A percentile compares a stretch with the other conserved stretches of the same genome.
phyloP scores from a whole-genome alignment of 2,888 invertebrate genomes.

The Agrotis puta region DNA sequence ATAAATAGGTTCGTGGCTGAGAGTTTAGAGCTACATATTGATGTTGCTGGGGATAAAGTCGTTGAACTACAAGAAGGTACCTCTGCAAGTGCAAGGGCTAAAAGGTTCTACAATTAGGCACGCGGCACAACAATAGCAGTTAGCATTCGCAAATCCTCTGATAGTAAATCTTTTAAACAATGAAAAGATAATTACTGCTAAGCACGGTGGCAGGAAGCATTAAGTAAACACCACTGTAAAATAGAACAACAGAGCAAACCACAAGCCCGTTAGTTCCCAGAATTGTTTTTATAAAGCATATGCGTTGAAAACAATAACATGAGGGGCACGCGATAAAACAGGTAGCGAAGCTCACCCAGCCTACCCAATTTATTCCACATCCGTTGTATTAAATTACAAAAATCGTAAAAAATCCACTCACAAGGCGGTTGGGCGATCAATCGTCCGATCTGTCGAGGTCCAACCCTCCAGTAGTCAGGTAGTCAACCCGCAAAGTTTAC shows the following conservation, averaged over 20 bases:
- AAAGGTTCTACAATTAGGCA: slow-evolving; percentile 14
- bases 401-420: slow-evolving; percentile 84
- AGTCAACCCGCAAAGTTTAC: slow-evolving; percentile 89
- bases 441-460: slow-evolving; percentile 78
- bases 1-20: slow-evolving; percentile 23
- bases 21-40: slow-evolving; percentile 19
- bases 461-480: slow-evolving; percentile 86
- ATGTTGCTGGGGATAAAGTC: slow-evolving; percentile 13
- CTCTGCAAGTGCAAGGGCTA: slow-evolving; percentile 2
- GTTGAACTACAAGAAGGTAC: slow-evolving; percentile 21
- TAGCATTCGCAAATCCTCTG: slow-evolving; percentile 26
- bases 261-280: slow-evolving; percentile 83
- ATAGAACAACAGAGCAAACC: slow-evolving; percentile 83
- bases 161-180: slow-evolving; percentile 71
- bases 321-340: slow-evolving; percentile 84
- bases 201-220: slow-evolving; percentile 86
- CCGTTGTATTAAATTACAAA: slow-evolving; percentile 89
- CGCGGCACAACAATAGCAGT: slow-evolving; percentile 41
- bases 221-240: slow-evolving; percentile 78
- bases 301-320: slow-evolving; percentile 80
- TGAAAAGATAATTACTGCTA: slow-evolving; percentile 80
- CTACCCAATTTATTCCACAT: slow-evolving; percentile 90
- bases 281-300: slow-evolving; percentile 81
- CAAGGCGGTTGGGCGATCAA: slow-evolving; percentile 86
- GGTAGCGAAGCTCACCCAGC: slow-evolving; percentile 90